phyloP scores from a whole-genome alignment of 2,888 invertebrate species.

The Ecdyonurus torrentis region DNA sequence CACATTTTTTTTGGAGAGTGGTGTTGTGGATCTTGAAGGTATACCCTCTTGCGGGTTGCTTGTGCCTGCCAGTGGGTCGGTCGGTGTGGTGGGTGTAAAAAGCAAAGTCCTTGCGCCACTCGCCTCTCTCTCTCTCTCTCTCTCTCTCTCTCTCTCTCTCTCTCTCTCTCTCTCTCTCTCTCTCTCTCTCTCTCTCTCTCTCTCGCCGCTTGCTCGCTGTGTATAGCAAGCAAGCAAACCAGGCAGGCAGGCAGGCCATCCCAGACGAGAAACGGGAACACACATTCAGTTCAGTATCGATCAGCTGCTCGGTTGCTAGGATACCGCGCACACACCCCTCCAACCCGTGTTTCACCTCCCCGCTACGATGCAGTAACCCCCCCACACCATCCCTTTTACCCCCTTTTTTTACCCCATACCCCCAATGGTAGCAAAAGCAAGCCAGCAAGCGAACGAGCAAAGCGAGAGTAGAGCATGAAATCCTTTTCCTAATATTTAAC shows the following conservation, averaged over 20 bases:
- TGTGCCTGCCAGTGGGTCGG: too few relatives aligned
- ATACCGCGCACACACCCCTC: background rate
- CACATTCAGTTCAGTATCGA: background rate
- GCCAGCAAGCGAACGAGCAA: background rate
- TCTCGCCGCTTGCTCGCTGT: too few relatives aligned
- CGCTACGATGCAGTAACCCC: conserved; percentile 4
- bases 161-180: too few relatives aligned
- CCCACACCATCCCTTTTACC: background rate
- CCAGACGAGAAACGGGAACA: background rate
- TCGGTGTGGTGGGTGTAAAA: too few relatives aligned
- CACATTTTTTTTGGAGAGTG: too few relatives aligned
- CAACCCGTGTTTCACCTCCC: background rate
- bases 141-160: too few relatives aligned
- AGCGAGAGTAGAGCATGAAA: background rate
- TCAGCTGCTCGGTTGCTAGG: background rate
- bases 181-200: too few relatives aligned
- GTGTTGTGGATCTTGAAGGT: too few relatives aligned
- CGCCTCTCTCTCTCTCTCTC: too few relatives aligned
- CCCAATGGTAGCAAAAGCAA: background rate
- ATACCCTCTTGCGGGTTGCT: too few relatives aligned
- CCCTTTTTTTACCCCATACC: background rate
- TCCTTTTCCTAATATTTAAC: background rate
- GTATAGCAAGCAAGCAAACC: too few relatives aligned
- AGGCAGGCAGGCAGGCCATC: background rate
- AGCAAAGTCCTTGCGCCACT: too few relatives aligned